These are phyloP conservation scores for Amorpha juglandis DNA, from an alignment of 2,888 invertebrate species.

Conservation along the genomic window DNA sequence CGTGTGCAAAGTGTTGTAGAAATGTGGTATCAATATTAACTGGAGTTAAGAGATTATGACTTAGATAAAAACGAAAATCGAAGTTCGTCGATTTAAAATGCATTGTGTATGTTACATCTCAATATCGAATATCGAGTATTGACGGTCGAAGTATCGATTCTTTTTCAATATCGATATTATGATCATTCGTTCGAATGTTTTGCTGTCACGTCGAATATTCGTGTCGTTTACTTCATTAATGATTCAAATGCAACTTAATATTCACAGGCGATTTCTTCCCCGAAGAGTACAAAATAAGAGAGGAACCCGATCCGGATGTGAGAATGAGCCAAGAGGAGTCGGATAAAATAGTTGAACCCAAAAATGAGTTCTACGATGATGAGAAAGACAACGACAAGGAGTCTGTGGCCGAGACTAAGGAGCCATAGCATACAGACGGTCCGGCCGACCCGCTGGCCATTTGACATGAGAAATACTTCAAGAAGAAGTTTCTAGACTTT, in stretches of 20 bases:
- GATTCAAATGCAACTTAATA: neutral
- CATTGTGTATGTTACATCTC: too few species aligned
- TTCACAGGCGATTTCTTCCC: slow-evolving; percentile 88
- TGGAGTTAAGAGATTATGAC: too few species aligned
- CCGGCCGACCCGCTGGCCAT: slow-evolving; percentile 63
- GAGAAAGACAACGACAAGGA: slow-evolving; percentile 95
- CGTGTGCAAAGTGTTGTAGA: too few species aligned
- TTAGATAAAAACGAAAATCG: too few species aligned
- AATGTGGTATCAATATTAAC: too few species aligned
- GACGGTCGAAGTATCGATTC: too few species aligned
- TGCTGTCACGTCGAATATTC: too few species aligned
- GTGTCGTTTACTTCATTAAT: too few species aligned
- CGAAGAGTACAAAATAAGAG: slow-evolving; percentile 88
- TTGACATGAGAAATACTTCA: slow-evolving; percentile 57
- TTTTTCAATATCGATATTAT: too few species aligned
- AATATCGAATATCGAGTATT: too few species aligned
- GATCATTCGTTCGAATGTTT: too few species aligned
- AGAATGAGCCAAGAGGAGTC: slow-evolving; percentile 90
- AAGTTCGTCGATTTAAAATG: too few species aligned
- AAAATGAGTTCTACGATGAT: slow-evolving; percentile 95
- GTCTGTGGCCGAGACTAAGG: slow-evolving; percentile 69
- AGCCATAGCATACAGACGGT: slow-evolving; percentile 71
- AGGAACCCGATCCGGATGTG: slow-evolving; percentile 93
- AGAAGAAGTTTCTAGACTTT: slow-evolving; percentile 44
- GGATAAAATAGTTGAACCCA: slow-evolving; percentile 92